Evolutionary conservation across 2,888 invertebrate genomes (phyloP), one percentile per base, ranked within the genome.

Genomic region (Sturmia bella): DNA sequence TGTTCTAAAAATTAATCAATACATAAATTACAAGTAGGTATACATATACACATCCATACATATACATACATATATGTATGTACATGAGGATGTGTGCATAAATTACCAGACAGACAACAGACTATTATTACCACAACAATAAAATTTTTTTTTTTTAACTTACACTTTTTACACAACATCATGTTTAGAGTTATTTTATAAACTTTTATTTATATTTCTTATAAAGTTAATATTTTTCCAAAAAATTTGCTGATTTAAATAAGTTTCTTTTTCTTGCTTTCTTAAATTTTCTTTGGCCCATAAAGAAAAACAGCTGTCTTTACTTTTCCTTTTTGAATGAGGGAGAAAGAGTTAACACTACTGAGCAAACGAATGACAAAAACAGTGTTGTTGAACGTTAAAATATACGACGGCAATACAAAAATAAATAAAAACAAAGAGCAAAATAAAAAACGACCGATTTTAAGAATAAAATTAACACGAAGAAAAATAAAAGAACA

Each of bases 291-390:
- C 39, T 57, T 50, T 13, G 52, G 2, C 56, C 56, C 11, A 59
- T 37, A 9, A 32, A 32, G 54, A 43, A 19, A 75, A 82, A 82
- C 82, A 82, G 82, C 82, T 82, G 82, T 82, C 82, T 66, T 81
- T 81, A 41, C 70, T 54, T 70, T 45, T 81, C 37, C 45, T 50
- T 61, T 27, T 45, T 19, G 11, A 61, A 66, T 59, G 45, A 54
- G 78, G 69, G 69, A 82, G 74, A 82, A 82, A 78, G 82, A 82
- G 82, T 66, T 70, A 82, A 74, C 82, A 82, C 74, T 73, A 73
- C 21, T 56, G 24, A 66, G 39, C 13, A 54, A 24, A 43, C 56
- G 56, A 68, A 56, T 19, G 48, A 41, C 4, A 63, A 78, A 64
- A 75, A 70, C 82, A 79, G 82, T 78, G 82, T 82, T 82, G 75